Evolutionary conservation across 2,888 invertebrate species (phyloP), one percentile per base, ranked within the genome.

Genomic region (Alviniconcha strummeri): DNA sequence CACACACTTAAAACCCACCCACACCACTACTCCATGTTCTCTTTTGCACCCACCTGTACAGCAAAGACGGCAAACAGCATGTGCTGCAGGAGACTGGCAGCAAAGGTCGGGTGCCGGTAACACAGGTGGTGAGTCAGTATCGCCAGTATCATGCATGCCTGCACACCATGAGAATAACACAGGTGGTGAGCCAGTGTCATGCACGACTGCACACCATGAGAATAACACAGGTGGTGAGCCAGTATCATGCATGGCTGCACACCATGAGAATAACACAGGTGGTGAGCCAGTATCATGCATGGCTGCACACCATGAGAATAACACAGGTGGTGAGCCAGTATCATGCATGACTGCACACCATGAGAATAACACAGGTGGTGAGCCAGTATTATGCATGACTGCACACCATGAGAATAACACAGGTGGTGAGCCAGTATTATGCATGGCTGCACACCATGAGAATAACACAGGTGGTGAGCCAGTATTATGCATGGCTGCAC

Each of bases 71-170:
- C 91, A 87, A 93, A 92, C 83, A 90, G 88, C 89, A 92, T 90
- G 84, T 93, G 93, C 92, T 92, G 92, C 80, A 92, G 88, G 15
- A 93, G 89, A 85, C 91, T 91, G 85, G 91, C 91, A 64, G 92
- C 88, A 85, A 93, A 91, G 88, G 90, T 92, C 75, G 92, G 86
- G 72, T 88, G 85, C 54, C 89, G 82, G 64, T 88, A 87, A 84
- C 90, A 92, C 36, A 91, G 81, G 84, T 92, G 92, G 83, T 93
- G 93, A 15, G 89, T 86, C 5, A 91, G 60, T 36, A 93, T 89
- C 52, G 90, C 89, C 74, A 91, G 64, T 8, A 88, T 81, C 84
- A 93, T 84, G 57, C 91, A 89, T 67, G 86, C 84, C 92, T 92
- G 90, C 8, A 89, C 89, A 77, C 56, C 52, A 17, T 36, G 36